These are phyloP conservation scores for Heteromormyrus szaboi DNA, from an alignment of 2,797 vertebrate genomes.

Conservation along the genomic window DNA sequence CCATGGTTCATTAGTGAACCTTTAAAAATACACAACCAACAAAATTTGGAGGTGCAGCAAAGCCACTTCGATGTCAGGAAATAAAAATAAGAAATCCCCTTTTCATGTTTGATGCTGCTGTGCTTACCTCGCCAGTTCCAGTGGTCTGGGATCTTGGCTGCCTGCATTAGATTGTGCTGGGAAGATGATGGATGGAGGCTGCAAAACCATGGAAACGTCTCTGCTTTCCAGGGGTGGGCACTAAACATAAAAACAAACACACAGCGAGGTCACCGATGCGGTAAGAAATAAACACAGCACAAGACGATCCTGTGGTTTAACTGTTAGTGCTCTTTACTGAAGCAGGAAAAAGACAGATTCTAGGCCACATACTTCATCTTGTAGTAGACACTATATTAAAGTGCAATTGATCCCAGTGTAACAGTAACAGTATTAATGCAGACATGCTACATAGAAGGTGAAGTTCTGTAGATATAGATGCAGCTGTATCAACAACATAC, in stretches of 20 bases:
- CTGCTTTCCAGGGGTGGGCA: slow-evolving; percentile 53
- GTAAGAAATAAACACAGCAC: background rate
- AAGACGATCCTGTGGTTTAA: background rate
- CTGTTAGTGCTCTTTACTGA: background rate
- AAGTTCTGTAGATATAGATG: background rate
- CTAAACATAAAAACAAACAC: slow-evolving; percentile 45
- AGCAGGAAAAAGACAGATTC: background rate
- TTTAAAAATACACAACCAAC: background rate
- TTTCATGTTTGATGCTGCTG: background rate
- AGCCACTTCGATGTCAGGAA: background rate
- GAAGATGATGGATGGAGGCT: slow-evolving; percentile 75
- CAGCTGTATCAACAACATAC: background rate
- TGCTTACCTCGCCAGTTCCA: slow-evolving; percentile 73
- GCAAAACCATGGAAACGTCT: slow-evolving; percentile 53
- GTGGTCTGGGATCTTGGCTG: slow-evolving; percentile 62
- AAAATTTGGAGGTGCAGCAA: background rate
- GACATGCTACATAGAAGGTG: background rate
- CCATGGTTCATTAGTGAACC: background rate
- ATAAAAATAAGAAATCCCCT: background rate
- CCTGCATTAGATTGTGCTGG: slow-evolving; percentile 63
- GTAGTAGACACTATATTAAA: background rate
- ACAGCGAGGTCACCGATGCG: background rate
- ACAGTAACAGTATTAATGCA: background rate
- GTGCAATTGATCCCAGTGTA: background rate
- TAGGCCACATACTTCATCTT: background rate